Evolutionary conservation across 2,113 vertebrate genomes (phyloP).

Genomic region (Sclerurus mexicanus): DNA sequence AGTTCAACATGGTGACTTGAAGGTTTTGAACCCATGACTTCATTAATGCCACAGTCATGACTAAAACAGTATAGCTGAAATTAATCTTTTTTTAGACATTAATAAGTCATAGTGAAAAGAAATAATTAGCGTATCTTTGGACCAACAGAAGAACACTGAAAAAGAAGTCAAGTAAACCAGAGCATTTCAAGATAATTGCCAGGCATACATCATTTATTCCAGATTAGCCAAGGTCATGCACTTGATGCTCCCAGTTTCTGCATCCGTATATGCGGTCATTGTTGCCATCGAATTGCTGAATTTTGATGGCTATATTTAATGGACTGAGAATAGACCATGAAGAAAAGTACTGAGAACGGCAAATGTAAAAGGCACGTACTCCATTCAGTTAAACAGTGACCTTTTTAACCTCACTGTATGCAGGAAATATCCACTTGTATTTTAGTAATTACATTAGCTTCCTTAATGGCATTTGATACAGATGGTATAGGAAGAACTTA

Average conservation of each 20-base stretch:
- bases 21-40: slow-evolving; percentile 33
- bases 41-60: slow-evolving; percentile 34
- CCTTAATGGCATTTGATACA: slow-evolving; percentile 61
- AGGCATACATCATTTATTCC: slow-evolving; percentile 83
- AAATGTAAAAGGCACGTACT: neutral
- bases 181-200: slow-evolving; percentile 83
- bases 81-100: slow-evolving; percentile 34
- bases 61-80: slow-evolving; percentile 25
- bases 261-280: slow-evolving; percentile 76
- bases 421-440: slow-evolving; percentile 66
- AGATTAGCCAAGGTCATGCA: slow-evolving; percentile 80
- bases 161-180: slow-evolving; percentile 70
- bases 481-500: slow-evolving; percentile 32
- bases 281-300: slow-evolving; percentile 72
- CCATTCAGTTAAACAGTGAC: slow-evolving; percentile 32
- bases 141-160: slow-evolving; percentile 72
- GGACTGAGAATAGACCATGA: slow-evolving; percentile 48
- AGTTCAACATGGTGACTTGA: slow-evolving; percentile 8
- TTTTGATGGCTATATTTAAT: slow-evolving; percentile 73
- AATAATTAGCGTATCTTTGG: slow-evolving; percentile 51
- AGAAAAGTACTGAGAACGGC: slow-evolving; percentile 34
- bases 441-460: slow-evolving; percentile 63
- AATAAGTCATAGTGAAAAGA: slow-evolving; percentile 20
- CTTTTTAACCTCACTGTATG: slow-evolving; percentile 57
- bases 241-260: slow-evolving; percentile 63